A percentile compares a stretch with the other conserved stretches of the same genome.
Evolutionary conservation across 1,140 invertebrate species (phyloP).

Genomic region (Belonocnema kinseyi): DNA sequence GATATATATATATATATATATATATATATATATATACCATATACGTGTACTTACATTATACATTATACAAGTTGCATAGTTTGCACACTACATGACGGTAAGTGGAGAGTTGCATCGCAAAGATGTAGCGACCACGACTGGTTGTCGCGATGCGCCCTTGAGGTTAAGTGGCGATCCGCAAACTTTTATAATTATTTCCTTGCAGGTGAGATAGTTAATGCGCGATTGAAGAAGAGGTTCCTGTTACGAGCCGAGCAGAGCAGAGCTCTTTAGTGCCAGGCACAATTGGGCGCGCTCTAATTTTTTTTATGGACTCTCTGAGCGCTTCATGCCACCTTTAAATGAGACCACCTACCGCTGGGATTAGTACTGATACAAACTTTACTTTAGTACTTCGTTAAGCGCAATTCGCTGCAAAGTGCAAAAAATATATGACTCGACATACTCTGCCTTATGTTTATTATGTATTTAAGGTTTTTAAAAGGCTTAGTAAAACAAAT

Average conservation of each 20-base stretch:
- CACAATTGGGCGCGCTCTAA: conserved; percentile 16
- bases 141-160: conserved; percentile 59
- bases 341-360: conserved; percentile 25
- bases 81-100: conserved; percentile 37
- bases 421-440: no score
- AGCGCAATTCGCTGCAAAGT: neutral
- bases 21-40: no score
- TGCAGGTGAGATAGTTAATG: conserved; percentile 57
- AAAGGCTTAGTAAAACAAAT: no score
- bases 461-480: no score
- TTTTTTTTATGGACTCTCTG: conserved; percentile 3
- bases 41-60: no score
- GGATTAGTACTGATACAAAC: conserved; percentile 22
- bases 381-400: conserved; percentile 15
- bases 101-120: conserved; percentile 49
- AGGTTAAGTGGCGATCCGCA: conserved; percentile 60
- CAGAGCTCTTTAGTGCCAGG: conserved; percentile 24
- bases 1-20: no score
- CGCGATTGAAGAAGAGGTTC: conserved; percentile 46
- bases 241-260: conserved; percentile 11
- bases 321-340: conserved; percentile 13
- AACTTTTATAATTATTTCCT: conserved; percentile 63
- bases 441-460: no score
- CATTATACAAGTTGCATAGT: neutral
- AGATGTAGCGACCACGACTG: conserved; percentile 36